Evolutionary conservation across 2,113 vertebrate species (phyloP), one percentile per base, ranked within the genome.

Genomic region (Fregata magnificens): DNA sequence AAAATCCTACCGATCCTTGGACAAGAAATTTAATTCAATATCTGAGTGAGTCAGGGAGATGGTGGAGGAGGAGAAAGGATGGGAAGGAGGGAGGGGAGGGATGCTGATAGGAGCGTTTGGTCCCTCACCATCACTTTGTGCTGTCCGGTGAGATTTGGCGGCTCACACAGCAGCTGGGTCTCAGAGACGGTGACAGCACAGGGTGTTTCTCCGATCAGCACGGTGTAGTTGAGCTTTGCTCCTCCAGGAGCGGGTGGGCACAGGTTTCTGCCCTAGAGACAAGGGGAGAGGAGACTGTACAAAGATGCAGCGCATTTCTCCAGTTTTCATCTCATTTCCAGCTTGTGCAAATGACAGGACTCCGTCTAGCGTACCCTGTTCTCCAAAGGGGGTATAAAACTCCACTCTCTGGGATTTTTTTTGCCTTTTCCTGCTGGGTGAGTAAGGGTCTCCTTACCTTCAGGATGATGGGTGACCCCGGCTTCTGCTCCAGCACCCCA

Each of bases 141-240:
- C 91, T 99, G 99, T 18, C 99, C 99, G 0, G 98, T 99, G 97
- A 99, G 99, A 92, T 98, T 99, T 22, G 99, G 99, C 0, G 99
- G 99, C 93, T 99, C 99, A 4, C 99, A 99, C 40, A 99, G 99
- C 94, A 99, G 98, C 96, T 99, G 99, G 0, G 99, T 99, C 98
- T 99, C 99, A 0, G 99, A 99, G 93, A 99, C 98, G 0, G 99
- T 99, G 97, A 99, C 99, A 0, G 99, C 98, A 18, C 99, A 99
- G 14, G 99, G 99, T 1, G 99, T 99, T 71, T 99, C 99, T 52
- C 99, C 99, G 2, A 99, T 98, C 96, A 99, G 97, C 88, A 99
- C 99, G 0, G 99, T 99, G 98, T 99, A 99, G 98, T 99, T 99
- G 74, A 99, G 99, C 97, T 99, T 99, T 58, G 98, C 99, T 71